phyloP scores from a whole-genome alignment of 2,888 invertebrate genomes.

The Diloba caeruleocephala region DNA sequence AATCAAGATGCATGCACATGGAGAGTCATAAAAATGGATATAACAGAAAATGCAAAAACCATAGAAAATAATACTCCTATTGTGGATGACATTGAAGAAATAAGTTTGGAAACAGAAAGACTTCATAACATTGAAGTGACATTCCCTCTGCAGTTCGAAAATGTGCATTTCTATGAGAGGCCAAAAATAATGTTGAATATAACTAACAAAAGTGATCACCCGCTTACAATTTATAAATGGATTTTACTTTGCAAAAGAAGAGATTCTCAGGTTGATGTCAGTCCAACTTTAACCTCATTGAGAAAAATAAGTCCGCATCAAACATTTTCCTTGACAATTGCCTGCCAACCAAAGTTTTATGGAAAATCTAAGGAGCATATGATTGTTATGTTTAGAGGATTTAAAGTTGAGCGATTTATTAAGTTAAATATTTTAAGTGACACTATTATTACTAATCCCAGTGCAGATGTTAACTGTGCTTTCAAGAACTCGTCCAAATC shows the following conservation, averaged over 20 bases:
- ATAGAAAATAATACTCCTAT: constrained; percentile 46
- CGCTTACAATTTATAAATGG: constrained; percentile 82
- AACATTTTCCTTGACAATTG: constrained; percentile 79
- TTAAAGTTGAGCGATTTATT: constrained; percentile 90
- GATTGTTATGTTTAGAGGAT: constrained; percentile 89
- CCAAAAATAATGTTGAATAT: constrained; percentile 65
- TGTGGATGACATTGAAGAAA: constrained; percentile 58
- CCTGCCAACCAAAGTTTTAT: constrained; percentile 89
- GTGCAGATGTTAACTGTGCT: constrained; percentile 10
- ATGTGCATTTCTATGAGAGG: constrained; percentile 75
- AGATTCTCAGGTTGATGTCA: constrained; percentile 86
- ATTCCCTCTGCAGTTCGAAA: constrained; percentile 81
- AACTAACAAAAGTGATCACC: constrained; percentile 80
- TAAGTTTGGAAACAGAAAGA: constrained; percentile 71
- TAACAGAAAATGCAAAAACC: constrained; percentile 59
- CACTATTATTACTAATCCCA: constrained; percentile 9
- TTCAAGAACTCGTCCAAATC: constrained; percentile 55
- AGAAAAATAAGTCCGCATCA: constrained; percentile 77
- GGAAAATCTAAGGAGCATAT: constrained; percentile 90
- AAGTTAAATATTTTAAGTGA: constrained; percentile 83
- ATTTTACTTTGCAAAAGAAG: constrained; percentile 84
- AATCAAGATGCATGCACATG: constrained; percentile 89
- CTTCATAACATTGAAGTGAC: constrained; percentile 88
- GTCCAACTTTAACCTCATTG: constrained; percentile 71
- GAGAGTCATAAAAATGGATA: constrained; percentile 88